These are phyloP conservation scores for Acronicta alni DNA, from an alignment of 2,888 invertebrate genomes.

Conservation along the genomic window DNA sequence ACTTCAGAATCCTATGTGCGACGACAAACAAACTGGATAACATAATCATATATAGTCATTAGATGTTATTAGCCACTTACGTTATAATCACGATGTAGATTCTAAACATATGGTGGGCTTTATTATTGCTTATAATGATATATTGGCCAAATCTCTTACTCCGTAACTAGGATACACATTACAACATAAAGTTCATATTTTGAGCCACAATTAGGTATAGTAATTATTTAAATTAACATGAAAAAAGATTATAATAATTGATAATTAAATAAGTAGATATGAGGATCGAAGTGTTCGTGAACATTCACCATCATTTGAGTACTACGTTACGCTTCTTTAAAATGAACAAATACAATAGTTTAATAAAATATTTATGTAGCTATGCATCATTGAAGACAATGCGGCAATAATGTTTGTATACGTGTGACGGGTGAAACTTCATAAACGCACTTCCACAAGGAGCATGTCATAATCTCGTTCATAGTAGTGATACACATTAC, in stretches of 20 bases:
- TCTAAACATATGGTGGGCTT: constrained; percentile 66
- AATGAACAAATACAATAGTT: constrained; percentile 53
- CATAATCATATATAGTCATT: constrained; percentile 42
- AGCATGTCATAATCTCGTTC: constrained; percentile 71
- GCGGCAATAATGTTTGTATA: constrained; percentile 54
- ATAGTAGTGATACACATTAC: constrained; percentile 78
- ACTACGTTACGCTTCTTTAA: constrained; percentile 24
- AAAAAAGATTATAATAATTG: constrained; percentile 43
- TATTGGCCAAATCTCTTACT: constrained; percentile 78
- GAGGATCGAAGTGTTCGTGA: constrained; percentile 26
- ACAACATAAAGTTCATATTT: constrained; percentile 73
- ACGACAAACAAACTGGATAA: constrained; percentile 36
- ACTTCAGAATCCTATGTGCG: constrained; percentile 19
- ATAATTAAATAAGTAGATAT: constrained; percentile 33
- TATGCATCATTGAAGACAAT: constrained; percentile 63
- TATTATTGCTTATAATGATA: constrained; percentile 84
- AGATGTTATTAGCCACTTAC: constrained; percentile 55
- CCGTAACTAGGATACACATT: constrained; percentile 73
- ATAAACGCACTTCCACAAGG: constrained; percentile 79
- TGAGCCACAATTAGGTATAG: constrained; percentile 73
- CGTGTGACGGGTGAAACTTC: constrained; percentile 65
- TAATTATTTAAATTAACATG: constrained; percentile 62
- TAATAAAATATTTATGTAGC: constrained; percentile 56
- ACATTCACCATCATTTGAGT: constrained; percentile 19
- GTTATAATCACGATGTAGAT: constrained; percentile 59